Evolutionary conservation across 1,140 invertebrate genomes (phyloP).

Genomic region (Triops longicaudatus): DNA sequence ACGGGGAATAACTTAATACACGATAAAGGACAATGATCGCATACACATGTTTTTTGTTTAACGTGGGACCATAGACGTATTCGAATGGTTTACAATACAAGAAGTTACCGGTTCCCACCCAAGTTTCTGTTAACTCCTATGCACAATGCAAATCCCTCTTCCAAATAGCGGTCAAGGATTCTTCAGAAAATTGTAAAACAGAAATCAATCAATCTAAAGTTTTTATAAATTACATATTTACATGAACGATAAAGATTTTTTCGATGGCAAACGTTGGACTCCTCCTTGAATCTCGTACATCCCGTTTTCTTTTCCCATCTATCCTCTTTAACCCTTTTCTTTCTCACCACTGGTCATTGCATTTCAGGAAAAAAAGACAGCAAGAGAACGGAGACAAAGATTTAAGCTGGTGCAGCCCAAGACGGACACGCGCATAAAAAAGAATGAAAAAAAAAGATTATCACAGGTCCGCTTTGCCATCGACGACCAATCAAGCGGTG

Average conservation of each 20-base stretch:
- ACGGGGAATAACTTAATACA: background rate
- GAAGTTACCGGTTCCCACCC: background rate
- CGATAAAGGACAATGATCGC: background rate
- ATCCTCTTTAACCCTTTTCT: background rate
- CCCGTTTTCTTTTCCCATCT: background rate
- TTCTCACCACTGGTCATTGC: background rate
- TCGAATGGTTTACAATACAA: background rate
- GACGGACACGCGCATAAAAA: background rate
- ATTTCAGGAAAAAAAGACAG: background rate
- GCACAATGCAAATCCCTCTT: too few relatives aligned
- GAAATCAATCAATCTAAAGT: background rate
- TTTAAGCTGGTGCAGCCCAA: background rate
- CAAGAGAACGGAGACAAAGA: background rate
- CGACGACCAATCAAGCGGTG: conserved; percentile 13
- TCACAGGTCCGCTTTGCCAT: conserved; percentile 13
- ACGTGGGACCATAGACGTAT: background rate
- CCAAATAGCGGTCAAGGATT: too few relatives aligned
- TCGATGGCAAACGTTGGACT: conserved; percentile 6
- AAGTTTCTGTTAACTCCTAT: background rate
- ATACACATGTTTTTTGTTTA: background rate
- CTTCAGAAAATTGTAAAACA: background rate
- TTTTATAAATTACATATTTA: background rate
- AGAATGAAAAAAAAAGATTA: background rate
- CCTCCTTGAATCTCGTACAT: background rate
- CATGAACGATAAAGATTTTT: background rate